Evolutionary conservation across 2,888 invertebrate species (phyloP), one percentile per base, ranked within the genome.

Genomic region (Euplagia quadripunctaria): DNA sequence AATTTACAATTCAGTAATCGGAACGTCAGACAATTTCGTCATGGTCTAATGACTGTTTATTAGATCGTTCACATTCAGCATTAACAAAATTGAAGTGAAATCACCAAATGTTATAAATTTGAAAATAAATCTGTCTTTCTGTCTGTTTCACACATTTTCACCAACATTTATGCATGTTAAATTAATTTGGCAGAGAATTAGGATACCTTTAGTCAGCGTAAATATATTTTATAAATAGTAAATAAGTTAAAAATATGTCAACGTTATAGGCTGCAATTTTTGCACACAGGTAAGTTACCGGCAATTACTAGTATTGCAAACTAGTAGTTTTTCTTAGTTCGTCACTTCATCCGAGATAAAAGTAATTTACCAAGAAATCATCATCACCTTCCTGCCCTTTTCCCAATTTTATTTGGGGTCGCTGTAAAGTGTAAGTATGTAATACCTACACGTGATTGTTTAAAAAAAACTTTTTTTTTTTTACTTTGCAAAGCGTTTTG

Each of bases 1-100:
- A 87, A 58, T 58, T 89, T 88, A 87, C 86, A 82, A 85, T 86
- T 85, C 83, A 83, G 85, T 81, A 83, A 86, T 88, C 85, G 84
- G 79, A 82, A 82, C 85, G 80, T 79, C 81, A 82, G 82, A 84
- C 86, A 86, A 86, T 87, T 85, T 74, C 78, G 79, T 83, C 84
- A 85, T 81, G 86, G 82, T 77, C 86, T 84, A 88, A 85, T 82
- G 82, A 73, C 64, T 72, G 78, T 84, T 87, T 88, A 86, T 86
- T 83, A 83, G 78, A 83, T 81, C 77, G 79, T 79, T 78, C 68
- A 81, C 83, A 86, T 83, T 82, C 82, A 85, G 85, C 78, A 82
- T 73, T 73, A 68, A 77, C 76, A 75, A 80, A 76, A 70, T 79
- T 79, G 70, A 74, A 79, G 82, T 78, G 49, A 31, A 66, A 66